phyloP scores from a whole-genome alignment of 2,797 vertebrate species.

The Threskiornis aethiopicus region DNA sequence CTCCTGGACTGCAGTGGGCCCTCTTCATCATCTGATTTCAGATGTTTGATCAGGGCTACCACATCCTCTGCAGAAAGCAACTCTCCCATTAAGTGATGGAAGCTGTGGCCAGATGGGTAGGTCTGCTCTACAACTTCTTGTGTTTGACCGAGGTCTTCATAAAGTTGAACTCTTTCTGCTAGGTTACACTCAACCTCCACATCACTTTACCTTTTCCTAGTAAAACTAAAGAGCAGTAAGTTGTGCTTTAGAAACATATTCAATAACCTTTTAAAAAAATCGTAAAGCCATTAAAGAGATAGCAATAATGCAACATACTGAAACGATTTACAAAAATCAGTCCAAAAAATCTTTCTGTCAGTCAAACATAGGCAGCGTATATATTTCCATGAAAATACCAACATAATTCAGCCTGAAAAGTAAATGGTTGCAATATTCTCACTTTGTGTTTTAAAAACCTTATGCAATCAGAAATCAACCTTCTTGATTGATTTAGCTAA shows the following conservation, averaged over 20 bases:
- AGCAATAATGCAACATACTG: background rate
- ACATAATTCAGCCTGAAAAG: background rate
- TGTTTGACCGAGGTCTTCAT: background rate
- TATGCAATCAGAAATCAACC: constrained; percentile 3
- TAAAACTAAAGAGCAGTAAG: background rate
- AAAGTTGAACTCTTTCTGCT: background rate
- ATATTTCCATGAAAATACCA: constrained; percentile 21
- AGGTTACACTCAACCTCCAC: background rate
- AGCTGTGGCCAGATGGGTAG: background rate
- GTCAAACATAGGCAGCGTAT: background rate
- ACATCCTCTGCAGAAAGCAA: background rate
- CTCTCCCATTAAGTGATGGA: background rate
- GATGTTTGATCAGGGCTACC: background rate
- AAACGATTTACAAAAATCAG: background rate
- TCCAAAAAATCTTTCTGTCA: background rate
- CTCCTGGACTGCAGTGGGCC: background rate
- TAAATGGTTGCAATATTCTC: background rate
- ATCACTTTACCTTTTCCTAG: background rate
- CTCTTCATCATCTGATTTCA: background rate
- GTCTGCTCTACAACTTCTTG: background rate
- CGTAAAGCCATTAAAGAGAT: background rate
- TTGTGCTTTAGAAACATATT: background rate
- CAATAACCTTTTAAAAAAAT: background rate
- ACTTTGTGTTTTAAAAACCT: background rate
- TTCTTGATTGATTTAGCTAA: background rate